Base-by-base conservation (phyloP, 2,888 invertebrate species). In the Eustalomyia histrio region DNA sequence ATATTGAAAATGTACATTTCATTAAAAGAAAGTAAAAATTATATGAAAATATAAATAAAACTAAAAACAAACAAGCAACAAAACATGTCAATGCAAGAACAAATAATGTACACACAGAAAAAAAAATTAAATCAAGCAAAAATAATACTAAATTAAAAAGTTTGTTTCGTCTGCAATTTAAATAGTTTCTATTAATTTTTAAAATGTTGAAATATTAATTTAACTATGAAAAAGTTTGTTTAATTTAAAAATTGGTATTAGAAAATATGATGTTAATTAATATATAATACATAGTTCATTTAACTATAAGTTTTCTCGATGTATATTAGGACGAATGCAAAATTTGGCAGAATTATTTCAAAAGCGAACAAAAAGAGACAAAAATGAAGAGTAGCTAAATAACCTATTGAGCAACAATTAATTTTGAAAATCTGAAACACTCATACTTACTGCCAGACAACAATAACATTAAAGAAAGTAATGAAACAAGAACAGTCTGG, bases 401-500 rank as follows among this genome's bases (percentile, higher is more conserved):
- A 57, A 69, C 63, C 63, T 35, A 63, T 24, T 50, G 58, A 74
- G 74, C 74, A 58, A 74, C 74, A 67, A 74, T 67, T 74, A 60
- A 65, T 65, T 74, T 58, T 18, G 33, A 50, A 55, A 47, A 57
- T 73, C 55, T 50, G 21, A 24, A 72, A 39, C 21, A n/a, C 14
- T 7, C 29, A 29, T 29, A 29, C 29, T 6, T 4, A 47, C 14
- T 4, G 4, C 29, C 43, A 47, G 43, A 14, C n/a, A 47, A n/a
- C n/a, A 47, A 47, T 47, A 47, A 47, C 43, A 47, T n/a, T 47
- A 47, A n/a, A 47, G 6, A 47, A 47, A 3, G 43, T n/a, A 47
- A 47, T 47, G 14, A 47, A 47, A 47, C 43, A 47, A n/a, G n/a
- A 47, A 47, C 14, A 1, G 14, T n/a, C 14, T n/a, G n/a, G 43